These are phyloP conservation scores for Rhagonycha fulva DNA, from an alignment of 2,888 invertebrate genomes.

Conservation along the genomic window DNA sequence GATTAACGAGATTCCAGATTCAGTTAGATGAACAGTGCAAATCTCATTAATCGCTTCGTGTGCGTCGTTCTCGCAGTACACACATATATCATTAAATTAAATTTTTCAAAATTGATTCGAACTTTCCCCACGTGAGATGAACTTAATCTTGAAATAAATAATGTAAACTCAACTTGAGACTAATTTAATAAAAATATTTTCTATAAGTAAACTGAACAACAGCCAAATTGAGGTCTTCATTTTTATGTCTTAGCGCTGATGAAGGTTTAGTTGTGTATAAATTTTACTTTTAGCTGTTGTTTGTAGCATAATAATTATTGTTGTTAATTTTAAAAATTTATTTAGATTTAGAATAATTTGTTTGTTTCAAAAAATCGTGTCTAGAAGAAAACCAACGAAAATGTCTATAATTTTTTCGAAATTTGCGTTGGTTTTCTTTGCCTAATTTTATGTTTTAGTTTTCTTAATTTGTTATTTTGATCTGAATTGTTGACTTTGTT, in stretches of 20 bases:
- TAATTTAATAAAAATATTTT: constrained; percentile 8
- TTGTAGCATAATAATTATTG: background rate
- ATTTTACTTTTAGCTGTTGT: background rate
- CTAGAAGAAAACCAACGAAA: background rate
- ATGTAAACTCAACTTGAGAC: background rate
- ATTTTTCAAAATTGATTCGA: too few species aligned
- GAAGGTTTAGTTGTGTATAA: background rate
- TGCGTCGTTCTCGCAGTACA: too few species aligned
- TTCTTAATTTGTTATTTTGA: background rate
- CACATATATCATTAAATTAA: too few species aligned
- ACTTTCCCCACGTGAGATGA: too few species aligned
- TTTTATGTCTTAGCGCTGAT: background rate
- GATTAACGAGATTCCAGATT: too few species aligned
- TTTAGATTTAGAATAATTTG: background rate
- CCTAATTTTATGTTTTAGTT: background rate
- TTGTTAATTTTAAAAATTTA: background rate
- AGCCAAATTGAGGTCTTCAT: constrained; percentile 37
- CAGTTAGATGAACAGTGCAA: too few species aligned
- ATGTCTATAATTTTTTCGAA: background rate
- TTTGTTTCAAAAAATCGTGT: background rate
- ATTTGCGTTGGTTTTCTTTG: background rate
- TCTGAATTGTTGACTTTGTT: background rate
- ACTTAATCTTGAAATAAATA: too few species aligned
- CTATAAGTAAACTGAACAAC: constrained; percentile 30
- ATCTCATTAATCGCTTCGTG: too few species aligned